Percentiles rank a stretch among this genome's conserved stretches.
phyloP scores from a whole-genome alignment of 2,888 invertebrate genomes.

The Acronicta aceris region DNA sequence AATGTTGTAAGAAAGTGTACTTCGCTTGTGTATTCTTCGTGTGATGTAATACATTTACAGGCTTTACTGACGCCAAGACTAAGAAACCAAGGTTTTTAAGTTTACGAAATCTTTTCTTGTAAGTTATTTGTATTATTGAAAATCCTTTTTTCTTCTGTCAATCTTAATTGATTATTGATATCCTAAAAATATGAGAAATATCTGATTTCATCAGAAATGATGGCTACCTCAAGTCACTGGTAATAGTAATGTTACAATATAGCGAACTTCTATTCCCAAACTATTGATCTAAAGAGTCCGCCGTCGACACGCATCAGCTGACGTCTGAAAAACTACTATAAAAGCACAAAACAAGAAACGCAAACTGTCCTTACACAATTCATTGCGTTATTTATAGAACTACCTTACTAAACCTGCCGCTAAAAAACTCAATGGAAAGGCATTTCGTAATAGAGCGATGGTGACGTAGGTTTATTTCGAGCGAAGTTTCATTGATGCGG shows the following conservation, averaged over 20 bases:
- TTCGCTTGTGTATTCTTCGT: slow-evolving; percentile 20
- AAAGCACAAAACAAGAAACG: slow-evolving; percentile 36
- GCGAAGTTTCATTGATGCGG: slow-evolving; percentile 49
- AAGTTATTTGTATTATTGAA: background rate
- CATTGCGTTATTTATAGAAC: slow-evolving; percentile 52
- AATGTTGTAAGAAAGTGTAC: slow-evolving; percentile 38
- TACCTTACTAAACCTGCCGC: slow-evolving; percentile 18
- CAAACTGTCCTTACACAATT: slow-evolving; percentile 46
- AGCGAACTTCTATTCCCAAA: slow-evolving; percentile 45
- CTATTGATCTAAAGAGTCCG: slow-evolving; percentile 56
- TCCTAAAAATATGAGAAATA: too few species aligned
- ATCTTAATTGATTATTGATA: too few species aligned
- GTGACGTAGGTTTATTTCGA: slow-evolving; percentile 45
- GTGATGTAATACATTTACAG: slow-evolving; percentile 23
- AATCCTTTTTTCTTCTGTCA: background rate
- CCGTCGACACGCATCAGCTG: slow-evolving; percentile 55
- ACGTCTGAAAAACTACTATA: slow-evolving; percentile 49
- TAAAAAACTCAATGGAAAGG: slow-evolving; percentile 48
- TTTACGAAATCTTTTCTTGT: background rate
- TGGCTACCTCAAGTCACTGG: slow-evolving; percentile 13
- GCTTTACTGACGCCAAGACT: slow-evolving; percentile 13
- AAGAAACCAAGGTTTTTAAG: slow-evolving; percentile 3
- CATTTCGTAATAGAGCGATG: slow-evolving; percentile 38
- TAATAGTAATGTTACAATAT: slow-evolving; percentile 31
- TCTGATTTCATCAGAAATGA: too few species aligned